These are phyloP conservation scores for Drosophila prolongata DNA, from an alignment of 2,888 invertebrate genomes.

Conservation along the genomic window DNA sequence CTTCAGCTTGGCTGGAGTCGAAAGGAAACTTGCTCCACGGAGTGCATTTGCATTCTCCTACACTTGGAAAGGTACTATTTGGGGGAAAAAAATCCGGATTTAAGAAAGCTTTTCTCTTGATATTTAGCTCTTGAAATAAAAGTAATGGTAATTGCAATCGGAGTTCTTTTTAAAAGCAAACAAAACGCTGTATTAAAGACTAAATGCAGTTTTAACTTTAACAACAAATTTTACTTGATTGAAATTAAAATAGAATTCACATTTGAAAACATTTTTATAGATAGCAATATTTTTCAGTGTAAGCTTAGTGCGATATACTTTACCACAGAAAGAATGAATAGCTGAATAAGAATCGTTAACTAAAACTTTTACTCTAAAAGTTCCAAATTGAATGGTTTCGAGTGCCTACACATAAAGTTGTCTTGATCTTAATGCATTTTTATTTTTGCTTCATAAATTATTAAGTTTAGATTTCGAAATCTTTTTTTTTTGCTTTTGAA, in stretches of 20 bases:
- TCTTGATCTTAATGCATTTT: background rate
- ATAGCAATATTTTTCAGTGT: background rate
- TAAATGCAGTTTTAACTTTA: too few species aligned
- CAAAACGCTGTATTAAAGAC: too few species aligned
- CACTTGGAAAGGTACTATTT: background rate
- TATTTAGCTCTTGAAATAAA: background rate
- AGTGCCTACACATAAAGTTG: background rate
- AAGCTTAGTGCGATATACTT: too few species aligned
- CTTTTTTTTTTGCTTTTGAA: too few species aligned
- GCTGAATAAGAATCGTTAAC: background rate
- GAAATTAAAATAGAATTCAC: too few species aligned
- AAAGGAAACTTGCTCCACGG: conserved; percentile 34
- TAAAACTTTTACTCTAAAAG: background rate
- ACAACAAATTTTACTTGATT: too few species aligned
- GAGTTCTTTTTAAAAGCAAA: too few species aligned
- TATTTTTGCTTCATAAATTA: background rate
- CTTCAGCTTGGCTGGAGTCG: conserved; percentile 16
- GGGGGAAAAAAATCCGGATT: background rate
- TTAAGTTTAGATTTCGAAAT: background rate
- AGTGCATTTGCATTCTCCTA: background rate
- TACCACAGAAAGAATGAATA: background rate
- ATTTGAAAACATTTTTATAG: too few species aligned
- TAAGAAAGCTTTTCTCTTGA: background rate
- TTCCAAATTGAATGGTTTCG: background rate
- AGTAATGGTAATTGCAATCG: background rate